Conservation (phyloP, 2,888 invertebrate genomes). For the Biston betularia region DNA sequence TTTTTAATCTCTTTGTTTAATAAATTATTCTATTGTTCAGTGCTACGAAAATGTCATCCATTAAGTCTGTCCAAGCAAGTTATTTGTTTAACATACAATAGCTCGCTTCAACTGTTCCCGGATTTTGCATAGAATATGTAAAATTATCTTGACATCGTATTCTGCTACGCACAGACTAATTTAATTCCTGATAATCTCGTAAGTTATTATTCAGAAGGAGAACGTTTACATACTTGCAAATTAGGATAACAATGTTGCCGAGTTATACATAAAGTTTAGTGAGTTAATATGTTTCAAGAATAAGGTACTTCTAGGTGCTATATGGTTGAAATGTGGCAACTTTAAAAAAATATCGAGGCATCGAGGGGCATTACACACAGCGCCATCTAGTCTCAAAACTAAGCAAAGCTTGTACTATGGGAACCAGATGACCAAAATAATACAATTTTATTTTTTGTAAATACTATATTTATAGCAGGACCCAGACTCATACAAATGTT, state of each 20-base stretch:
- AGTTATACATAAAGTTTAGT: conserved; percentile 3
- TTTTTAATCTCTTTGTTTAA: neutral
- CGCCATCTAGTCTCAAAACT: too few relatives aligned
- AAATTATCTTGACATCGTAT: conserved; percentile 39
- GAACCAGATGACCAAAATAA: too few relatives aligned
- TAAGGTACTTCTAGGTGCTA: too few relatives aligned
- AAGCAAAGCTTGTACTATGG: too few relatives aligned
- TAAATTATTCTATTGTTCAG: conserved; percentile 8
- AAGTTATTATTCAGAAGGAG: conserved; percentile 35
- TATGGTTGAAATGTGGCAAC: too few relatives aligned
- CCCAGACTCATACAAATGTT: too few relatives aligned
- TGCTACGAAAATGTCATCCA: conserved; percentile 11
- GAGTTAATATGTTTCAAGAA: conserved; percentile 1
- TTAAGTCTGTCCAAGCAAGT: conserved; percentile 18
- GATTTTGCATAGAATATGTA: conserved; percentile 32
- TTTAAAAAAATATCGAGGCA: too few relatives aligned
- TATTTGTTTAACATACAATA: conserved; percentile 25
- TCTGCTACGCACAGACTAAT: conserved; percentile 37
- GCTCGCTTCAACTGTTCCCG: conserved; percentile 12
- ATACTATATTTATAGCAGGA: too few relatives aligned
- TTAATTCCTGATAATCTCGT: conserved; percentile 41
- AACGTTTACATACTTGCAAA: conserved; percentile 33
- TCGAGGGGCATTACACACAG: too few relatives aligned
- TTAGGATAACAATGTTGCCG: conserved; percentile 15
- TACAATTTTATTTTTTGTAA: too few relatives aligned